Conservation (phyloP, 2,797 vertebrate species). For the Molossus molossus region DNA sequence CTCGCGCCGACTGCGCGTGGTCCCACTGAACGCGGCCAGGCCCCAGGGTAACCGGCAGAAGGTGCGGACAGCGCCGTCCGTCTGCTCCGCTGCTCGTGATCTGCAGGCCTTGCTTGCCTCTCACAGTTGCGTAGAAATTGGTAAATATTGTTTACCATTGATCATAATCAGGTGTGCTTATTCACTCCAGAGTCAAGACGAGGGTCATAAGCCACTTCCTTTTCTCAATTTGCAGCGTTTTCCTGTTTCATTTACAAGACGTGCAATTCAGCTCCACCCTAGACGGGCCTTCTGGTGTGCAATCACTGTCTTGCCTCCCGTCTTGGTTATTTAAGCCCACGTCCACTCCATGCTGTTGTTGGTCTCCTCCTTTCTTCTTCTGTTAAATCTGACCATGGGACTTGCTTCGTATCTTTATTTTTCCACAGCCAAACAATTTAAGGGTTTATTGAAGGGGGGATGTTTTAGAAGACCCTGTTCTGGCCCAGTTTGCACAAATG, state of each 20-base stretch:
- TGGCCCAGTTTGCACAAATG: background rate
- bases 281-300: background rate
- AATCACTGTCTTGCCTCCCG: background rate
- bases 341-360: background rate
- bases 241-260: conserved; percentile 39
- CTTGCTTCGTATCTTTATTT: conserved; percentile 8
- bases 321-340: background rate
- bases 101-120: background rate
- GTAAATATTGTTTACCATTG: conserved; percentile 48
- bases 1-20: background rate
- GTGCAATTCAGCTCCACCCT: background rate
- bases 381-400: background rate
- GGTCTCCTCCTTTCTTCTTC: background rate
- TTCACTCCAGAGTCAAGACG: conserved; percentile 66
- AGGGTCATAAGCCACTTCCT: conserved; percentile 56
- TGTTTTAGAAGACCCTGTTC: background rate
- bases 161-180: conserved; percentile 34
- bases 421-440: background rate
- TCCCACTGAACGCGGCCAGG: background rate
- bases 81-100: conserved; percentile 49
- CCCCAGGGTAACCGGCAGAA: conserved; percentile 16
- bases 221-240: background rate
- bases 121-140: conserved; percentile 65
- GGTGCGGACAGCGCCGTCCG: background rate
- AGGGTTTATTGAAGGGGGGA: background rate